Evolutionary conservation across 2,797 vertebrate species (phyloP), one percentile per base, ranked within the genome.

Genomic region (Antrozous pallidus): DNA sequence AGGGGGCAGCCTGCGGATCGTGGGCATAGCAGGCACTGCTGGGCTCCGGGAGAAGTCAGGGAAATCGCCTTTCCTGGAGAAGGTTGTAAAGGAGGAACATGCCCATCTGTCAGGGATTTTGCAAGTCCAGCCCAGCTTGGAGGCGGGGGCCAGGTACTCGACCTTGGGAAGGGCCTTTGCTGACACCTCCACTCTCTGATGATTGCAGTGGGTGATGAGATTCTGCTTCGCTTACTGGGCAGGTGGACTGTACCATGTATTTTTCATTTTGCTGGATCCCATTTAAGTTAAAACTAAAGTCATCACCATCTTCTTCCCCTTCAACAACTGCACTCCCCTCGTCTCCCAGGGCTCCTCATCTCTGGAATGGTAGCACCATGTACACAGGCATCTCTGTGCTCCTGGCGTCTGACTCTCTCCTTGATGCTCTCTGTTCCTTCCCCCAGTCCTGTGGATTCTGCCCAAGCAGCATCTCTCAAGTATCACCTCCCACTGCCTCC

Each of bases 1-100:
- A 71, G 78, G 71, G 31, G 51, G 67, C 83, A 92, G 65, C 12
- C 54, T 92, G 92, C 83, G 78, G 90, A 96, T 8, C 10, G 3
- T 22, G 1, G 75, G 58, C 58, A 63, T 75, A 73, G 58, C 58
- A 33, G 78, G 45, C 31, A 4, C 38, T 18, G 31, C 63, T 22
- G 71, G 82, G 26, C 26, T 90, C 70, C 80, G 40, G 71, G 47
- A 79, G 61, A 56, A 24, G 80, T 14, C 74, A n/a, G 70, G 67
- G 63, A 40, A 47, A 42, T 67, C 4, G 8, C 36, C 54, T 71
- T 88, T 93, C 45, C 75, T 81, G 58, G 82, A 38, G 40, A 69
- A 36, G 42, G 40, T 0, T 49, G 82, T 77, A 63, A 77, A 80
- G 40, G 16, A 45, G 22, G 38, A 56, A 74, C 0, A 3, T 0